Conservation (phyloP, 2,888 invertebrate genomes). For the Noctuana brunneofusca region DNA sequence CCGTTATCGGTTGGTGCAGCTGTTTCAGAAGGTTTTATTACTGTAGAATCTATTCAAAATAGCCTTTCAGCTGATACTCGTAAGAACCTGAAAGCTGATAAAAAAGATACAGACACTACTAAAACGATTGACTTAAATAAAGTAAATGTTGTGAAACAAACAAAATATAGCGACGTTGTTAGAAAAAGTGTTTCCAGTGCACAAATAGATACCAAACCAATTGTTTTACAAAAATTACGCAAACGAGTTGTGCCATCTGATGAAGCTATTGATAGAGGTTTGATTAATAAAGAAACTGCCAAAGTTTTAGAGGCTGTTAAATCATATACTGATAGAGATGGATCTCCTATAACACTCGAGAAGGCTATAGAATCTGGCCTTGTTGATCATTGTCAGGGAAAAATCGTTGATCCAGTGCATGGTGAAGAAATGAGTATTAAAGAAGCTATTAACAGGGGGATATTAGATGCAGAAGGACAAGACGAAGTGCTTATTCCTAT, state of each 20-base stretch:
- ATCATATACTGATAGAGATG: constrained; percentile 81
- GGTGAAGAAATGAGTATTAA: constrained; percentile 91
- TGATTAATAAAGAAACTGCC: constrained; percentile 90
- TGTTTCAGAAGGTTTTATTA: constrained; percentile 80
- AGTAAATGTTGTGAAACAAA: constrained; percentile 82
- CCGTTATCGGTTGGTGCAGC: constrained; percentile 84
- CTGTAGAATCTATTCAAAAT: constrained; percentile 78
- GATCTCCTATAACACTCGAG: constrained; percentile 86
- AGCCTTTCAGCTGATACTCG: constrained; percentile 67
- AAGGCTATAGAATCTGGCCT: constrained; percentile 88
- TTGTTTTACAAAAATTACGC: constrained; percentile 89
- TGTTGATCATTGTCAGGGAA: constrained; percentile 88
- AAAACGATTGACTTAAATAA: constrained; percentile 84
- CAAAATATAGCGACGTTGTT: constrained; percentile 86
- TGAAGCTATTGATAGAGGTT: constrained; percentile 90
- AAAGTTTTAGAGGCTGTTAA: constrained; percentile 85
- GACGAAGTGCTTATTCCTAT: constrained; percentile 91
- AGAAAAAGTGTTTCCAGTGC: constrained; percentile 80
- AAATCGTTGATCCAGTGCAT: constrained; percentile 91
- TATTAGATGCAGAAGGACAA: constrained; percentile 89
- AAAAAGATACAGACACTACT: constrained; percentile 50
- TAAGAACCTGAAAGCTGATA: constrained; percentile 45
- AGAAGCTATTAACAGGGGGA: constrained; percentile 92
- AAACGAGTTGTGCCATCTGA: constrained; percentile 88
- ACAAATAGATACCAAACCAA: constrained; percentile 83